phyloP scores from a whole-genome alignment of 37 sponge, comb jelly and placozoan genomes.

The Hexactinellida sp. region DNA sequence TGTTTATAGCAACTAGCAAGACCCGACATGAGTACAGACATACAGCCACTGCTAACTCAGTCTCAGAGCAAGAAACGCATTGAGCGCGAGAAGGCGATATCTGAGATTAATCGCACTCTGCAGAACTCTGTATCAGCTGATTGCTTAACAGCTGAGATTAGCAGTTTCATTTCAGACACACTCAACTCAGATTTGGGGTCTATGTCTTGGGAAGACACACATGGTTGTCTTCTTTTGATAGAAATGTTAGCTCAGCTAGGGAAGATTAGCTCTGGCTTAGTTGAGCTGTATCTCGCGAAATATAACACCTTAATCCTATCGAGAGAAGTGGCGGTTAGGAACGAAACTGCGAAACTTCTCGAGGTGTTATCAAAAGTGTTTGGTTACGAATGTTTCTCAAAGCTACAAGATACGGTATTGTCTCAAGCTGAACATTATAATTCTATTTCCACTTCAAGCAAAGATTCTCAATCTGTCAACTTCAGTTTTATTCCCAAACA shows the following conservation, averaged over 20 bases:
- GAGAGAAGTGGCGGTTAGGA: neutral
- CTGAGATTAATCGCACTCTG: neutral
- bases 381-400: neutral
- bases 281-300: slow-evolving; percentile 2
- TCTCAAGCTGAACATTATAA: neutral
- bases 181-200: neutral
- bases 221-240: neutral
- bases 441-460: neutral
- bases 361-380: neutral
- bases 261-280: neutral
- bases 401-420: neutral
- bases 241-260: neutral
- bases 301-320: neutral
- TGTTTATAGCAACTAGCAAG: too few relatives aligned
- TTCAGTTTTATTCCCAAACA: neutral
- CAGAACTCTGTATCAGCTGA: neutral
- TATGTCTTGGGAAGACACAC: neutral
- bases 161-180: neutral
- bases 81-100: neutral
- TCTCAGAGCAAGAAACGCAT: neutral
- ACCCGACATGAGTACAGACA: neutral
- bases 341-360: slow-evolving; percentile 12
- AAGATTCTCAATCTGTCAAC: neutral
- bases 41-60: neutral
- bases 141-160: neutral